phyloP scores from a whole-genome alignment of 2,797 vertebrate genomes.

The Amblyraja radiata region DNA sequence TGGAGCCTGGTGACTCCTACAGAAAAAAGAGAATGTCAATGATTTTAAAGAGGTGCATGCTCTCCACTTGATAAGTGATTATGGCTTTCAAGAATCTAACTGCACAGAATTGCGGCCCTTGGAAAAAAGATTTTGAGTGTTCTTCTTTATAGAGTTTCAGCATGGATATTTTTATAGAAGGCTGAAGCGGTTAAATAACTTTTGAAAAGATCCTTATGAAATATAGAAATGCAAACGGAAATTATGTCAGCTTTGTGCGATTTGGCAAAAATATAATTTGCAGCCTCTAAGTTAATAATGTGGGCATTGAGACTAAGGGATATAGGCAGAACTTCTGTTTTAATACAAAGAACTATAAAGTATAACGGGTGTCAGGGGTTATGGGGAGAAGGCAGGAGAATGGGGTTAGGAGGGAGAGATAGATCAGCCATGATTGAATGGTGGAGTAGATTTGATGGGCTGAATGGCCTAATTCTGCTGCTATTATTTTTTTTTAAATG shows the following conservation, averaged over 20 bases:
- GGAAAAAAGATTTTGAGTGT: neutral
- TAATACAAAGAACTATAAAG: neutral
- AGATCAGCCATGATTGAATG: too few relatives aligned
- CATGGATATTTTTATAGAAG: neutral
- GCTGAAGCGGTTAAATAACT: neutral
- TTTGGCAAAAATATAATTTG: neutral
- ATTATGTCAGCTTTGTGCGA: neutral
- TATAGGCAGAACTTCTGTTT: neutral
- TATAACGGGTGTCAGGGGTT: too few relatives aligned
- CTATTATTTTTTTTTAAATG: neutral
- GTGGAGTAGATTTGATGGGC: too few relatives aligned
- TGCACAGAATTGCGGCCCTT: neutral
- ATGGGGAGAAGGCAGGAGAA: too few relatives aligned
- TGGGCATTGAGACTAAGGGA: neutral
- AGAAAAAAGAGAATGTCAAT: neutral
- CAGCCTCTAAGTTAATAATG: neutral
- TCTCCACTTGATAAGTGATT: neutral
- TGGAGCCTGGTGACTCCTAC: neutral
- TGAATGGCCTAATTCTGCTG: too few relatives aligned
- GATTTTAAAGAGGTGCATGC: neutral
- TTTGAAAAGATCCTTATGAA: neutral
- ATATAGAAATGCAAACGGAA: neutral
- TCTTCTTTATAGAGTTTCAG: neutral
- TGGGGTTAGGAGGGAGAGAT: too few relatives aligned
- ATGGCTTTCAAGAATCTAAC: neutral